These are phyloP conservation scores for Lophius piscatorius DNA, from an alignment of 2,113 vertebrate species.

Conservation along the genomic window DNA sequence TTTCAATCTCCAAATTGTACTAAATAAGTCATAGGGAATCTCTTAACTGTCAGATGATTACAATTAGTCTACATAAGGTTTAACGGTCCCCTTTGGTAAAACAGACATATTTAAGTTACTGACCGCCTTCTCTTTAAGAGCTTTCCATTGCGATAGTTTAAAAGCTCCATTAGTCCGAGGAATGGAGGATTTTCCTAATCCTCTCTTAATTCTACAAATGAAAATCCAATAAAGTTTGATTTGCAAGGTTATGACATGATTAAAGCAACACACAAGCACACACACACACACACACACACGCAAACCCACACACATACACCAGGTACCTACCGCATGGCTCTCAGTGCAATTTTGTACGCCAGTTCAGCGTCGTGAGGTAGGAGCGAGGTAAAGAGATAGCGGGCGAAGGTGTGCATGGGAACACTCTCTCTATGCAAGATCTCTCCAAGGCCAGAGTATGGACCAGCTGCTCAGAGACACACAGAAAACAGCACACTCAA, in stretches of 20 bases:
- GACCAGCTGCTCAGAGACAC: conserved; percentile 83
- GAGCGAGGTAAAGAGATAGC: conserved; percentile 99
- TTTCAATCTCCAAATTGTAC: neutral
- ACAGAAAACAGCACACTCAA: conserved; percentile 12
- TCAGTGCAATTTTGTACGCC: conserved; percentile 99
- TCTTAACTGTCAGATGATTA: neutral
- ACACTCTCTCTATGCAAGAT: conserved; percentile 97
- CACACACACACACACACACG: neutral
- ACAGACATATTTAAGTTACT: conserved; percentile 3
- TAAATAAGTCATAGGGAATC: neutral
- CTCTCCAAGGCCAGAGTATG: conserved; percentile 97
- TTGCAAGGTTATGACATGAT: conserved; percentile 19
- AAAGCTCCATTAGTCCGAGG: conserved; percentile 20
- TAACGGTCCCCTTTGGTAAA: neutral
- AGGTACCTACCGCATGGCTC: conserved; percentile 95
- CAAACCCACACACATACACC: conserved; percentile 9
- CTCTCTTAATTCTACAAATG: conserved; percentile 4
- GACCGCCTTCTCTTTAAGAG: neutral
- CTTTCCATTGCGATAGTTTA: conserved; percentile 12
- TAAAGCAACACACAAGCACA: conserved; percentile 3
- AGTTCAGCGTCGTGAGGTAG: conserved; percentile 99
- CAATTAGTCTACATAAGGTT: neutral
- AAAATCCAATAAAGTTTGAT: conserved; percentile 32
- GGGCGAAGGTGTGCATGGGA: conserved; percentile 99
- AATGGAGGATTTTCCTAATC: neutral